These are phyloP conservation scores for Portevinia maculata DNA, from an alignment of 2,888 invertebrate species.

Conservation along the genomic window DNA sequence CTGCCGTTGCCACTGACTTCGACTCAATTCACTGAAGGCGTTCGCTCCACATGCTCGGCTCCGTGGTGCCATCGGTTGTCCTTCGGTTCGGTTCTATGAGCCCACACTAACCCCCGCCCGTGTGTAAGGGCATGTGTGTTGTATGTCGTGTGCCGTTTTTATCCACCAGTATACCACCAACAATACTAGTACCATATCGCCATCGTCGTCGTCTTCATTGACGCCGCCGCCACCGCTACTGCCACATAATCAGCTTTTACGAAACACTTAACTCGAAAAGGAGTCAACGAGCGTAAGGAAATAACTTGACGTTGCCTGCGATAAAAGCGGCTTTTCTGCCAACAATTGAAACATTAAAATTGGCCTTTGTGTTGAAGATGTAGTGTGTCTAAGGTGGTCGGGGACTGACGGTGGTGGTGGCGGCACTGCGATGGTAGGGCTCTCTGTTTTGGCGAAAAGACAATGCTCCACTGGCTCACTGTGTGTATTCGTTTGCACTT, in stretches of 20 bases:
- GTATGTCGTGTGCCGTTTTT: conserved; percentile 56
- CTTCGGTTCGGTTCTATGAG: conserved; percentile 56
- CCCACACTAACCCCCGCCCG: conserved; percentile 22
- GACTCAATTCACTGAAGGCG: conserved; percentile 71
- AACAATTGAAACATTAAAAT: conserved; percentile 74
- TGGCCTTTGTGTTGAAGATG: conserved; percentile 70
- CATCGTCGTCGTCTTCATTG: conserved; percentile 42
- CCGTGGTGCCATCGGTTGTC: conserved; percentile 69
- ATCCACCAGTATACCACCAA: conserved; percentile 22
- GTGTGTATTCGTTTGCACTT: conserved; percentile 56
- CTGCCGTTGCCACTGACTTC: conserved; percentile 47
- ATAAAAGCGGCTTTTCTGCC: conserved; percentile 74
- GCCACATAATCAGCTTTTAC: conserved; percentile 77
- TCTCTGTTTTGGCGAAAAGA: conserved; percentile 64
- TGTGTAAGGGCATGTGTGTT: conserved; percentile 49
- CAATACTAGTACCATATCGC: conserved; percentile 7
- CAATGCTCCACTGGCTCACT: conserved; percentile 49
- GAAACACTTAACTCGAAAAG: conserved; percentile 77
- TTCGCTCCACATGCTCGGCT: conserved; percentile 71
- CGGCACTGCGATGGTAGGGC: not conserved
- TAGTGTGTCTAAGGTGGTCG: conserved; percentile 40
- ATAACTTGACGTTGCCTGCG: conserved; percentile 75
- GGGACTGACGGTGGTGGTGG: not conserved
- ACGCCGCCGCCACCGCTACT: conserved; percentile 55
- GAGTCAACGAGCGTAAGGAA: conserved; percentile 76